Base-by-base conservation (phyloP, 2,888 invertebrate species). In the Drosophila differens region DNA sequence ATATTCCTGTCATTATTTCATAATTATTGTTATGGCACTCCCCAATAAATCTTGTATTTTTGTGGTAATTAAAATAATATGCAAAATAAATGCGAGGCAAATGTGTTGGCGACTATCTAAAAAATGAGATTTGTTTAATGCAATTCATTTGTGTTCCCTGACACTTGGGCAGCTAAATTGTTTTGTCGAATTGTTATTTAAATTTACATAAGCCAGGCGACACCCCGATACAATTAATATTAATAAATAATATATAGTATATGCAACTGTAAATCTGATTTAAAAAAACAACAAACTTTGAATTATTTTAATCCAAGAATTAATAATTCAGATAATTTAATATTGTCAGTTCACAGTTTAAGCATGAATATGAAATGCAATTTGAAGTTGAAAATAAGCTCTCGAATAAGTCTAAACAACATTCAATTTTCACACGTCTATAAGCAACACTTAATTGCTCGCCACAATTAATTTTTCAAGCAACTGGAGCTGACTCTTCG, bases 111-210 rank as follows among this genome's bases (percentile, higher is more conserved):
- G 35, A 69, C 70, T 76, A 81, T 77, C 80, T 65, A 71, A 76
- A 78, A 69, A 64, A 16, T 65, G 57, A 57, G 76, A 73, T 79
- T 74, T 30, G 35, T 25, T 63, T 80, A 71, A 71, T 61, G 54
- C 61, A 51, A 61, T 70, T 63, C 71, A 81, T 74, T 81, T 76
- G 68, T 67, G 62, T 2, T 71, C 70, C 80, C 65, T 60, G 63
- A 72, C 71, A 75, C 78, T 81, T 66, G 51, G 55, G 5, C 66
- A 77, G 74, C 78, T 69, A 57, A 73, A 69, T 65, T 61, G 60
- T 77, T 72, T 77, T 79, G 65, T 33, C 30, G 35, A 32, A 57
- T 54, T 55, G 32, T 9, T 61, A 41, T 57, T 74, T 54, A 60
- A 54, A 70, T 66, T 47, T 59, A 55, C 79, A 70, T 66, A 70